These are phyloP conservation scores for Lottia scabra DNA, from an alignment of 2,888 invertebrate species.

Conservation along the genomic window DNA sequence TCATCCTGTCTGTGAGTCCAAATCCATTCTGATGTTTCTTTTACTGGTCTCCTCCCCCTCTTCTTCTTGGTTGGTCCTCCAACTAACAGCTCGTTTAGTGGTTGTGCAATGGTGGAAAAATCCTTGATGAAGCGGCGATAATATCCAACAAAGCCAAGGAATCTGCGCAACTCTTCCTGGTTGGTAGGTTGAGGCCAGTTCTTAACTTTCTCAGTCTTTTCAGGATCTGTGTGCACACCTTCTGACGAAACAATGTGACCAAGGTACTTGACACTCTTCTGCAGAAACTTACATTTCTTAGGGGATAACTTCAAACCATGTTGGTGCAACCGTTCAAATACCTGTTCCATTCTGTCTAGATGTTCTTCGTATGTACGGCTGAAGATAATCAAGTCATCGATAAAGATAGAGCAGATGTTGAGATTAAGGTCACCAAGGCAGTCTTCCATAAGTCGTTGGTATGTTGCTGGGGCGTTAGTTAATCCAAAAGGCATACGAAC, in stretches of 20 bases:
- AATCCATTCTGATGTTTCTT: too few species aligned
- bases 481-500: not conserved
- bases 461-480: not conserved
- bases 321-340: conserved; percentile 4
- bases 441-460: not conserved
- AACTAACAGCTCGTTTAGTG: too few species aligned
- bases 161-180: too few species aligned
- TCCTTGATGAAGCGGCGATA: too few species aligned
- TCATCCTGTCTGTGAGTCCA: too few species aligned
- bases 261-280: not conserved
- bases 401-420: not conserved
- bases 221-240: too few species aligned
- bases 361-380: conserved; percentile 21
- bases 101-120: too few species aligned
- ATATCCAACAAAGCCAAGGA: too few species aligned
- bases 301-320: conserved; percentile 15
- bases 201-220: too few species aligned
- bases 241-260: not conserved
- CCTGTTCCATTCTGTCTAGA: conserved; percentile 5
- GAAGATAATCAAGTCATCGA: conserved; percentile 9
- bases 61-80: too few species aligned
- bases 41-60: too few species aligned
- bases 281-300: not conserved
- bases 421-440: conserved; percentile 9
- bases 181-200: too few species aligned